Base-by-base conservation (phyloP, 2,888 invertebrate species). In the Pelosia muscerda region DNA sequence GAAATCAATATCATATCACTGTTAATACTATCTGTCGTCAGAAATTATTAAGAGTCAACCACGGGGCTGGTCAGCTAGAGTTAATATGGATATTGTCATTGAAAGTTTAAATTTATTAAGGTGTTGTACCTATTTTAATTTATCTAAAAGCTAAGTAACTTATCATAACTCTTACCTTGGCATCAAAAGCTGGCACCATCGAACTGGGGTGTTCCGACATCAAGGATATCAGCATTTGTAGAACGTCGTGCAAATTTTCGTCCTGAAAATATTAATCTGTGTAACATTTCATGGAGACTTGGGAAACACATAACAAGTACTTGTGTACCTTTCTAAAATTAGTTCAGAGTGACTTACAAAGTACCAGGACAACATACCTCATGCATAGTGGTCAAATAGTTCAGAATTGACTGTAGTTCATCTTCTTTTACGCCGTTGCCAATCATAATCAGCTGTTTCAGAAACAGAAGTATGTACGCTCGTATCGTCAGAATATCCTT, bases 191-290 rank as follows among this genome's bases (percentile, higher is more conserved):
- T 54, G 99, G 99, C 81, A 99, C 99, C 98, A 99, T 98, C 4
- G 99, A 99, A 79, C 99, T 98, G 0, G 99, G 99, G 91, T 99
- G 99, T 90, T 99, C 99, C 11, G 99, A 98, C 98, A 99, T 99
- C 79, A 99, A 95, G 0, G 98, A 98, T 89, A 99, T 99, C 81
- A 99, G 95, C 97, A 99, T 98, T 95, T 99, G 98, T 76, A 99
- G 95, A 8, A 99, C 99, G 90, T 99, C 99, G 88, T 99, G 98
- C 72, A 99, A 96, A 92, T 99, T 99, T 92, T 99, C 99, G 92
- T 99, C 99, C 98, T 97, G 87, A 57, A 93, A 92, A 34, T n/a
- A 42, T 22, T 25, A 28, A 28, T 19, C 8, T 49, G 34, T 34
- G 9, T 31, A 31, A 31, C 9, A 31, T 9, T 31, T 31, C 31